Percentiles rank a stretch among this genome's conserved stretches.
Evolutionary conservation across 2,888 invertebrate genomes (phyloP).

Genomic region (Pristionchus exspectatus): DNA sequence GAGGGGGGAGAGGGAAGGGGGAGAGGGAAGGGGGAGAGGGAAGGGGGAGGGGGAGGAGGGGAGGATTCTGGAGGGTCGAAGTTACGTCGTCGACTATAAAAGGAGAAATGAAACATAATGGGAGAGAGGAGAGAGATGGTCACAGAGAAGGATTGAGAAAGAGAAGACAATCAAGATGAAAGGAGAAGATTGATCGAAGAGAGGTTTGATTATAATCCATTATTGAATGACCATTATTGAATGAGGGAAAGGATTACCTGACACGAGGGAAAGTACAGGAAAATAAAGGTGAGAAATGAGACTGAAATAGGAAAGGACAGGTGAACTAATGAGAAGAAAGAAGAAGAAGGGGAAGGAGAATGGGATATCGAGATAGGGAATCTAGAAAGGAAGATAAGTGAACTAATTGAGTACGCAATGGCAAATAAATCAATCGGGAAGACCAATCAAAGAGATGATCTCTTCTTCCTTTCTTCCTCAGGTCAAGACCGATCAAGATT

Average conservation of each 20-base stretch:
- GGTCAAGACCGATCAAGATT: slow-evolving; percentile 47
- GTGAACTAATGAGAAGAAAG: slow-evolving; percentile 25
- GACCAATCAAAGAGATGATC: slow-evolving; percentile 6
- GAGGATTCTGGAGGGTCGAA: background rate
- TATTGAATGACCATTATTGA: background rate
- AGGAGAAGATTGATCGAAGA: background rate
- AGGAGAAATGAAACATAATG: background rate
- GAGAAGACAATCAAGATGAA: background rate
- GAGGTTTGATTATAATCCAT: background rate
- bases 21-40: background rate
- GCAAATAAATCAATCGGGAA: slow-evolving; percentile 48
- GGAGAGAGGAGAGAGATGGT: slow-evolving; percentile 15
- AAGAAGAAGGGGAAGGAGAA: slow-evolving; percentile 8
- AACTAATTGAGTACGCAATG: slow-evolving; percentile 25
- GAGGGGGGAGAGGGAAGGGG: background rate
- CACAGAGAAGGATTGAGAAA: background rate
- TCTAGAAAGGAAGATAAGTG: background rate
- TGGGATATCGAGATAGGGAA: background rate
- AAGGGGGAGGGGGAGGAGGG: background rate
- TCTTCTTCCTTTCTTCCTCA: slow-evolving; percentile 4
- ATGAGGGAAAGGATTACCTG: background rate
- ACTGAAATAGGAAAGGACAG: slow-evolving; percentile 33
- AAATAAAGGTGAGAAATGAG: slow-evolving; percentile 11
- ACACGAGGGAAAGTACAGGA: background rate
- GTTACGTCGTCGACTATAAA: background rate